These are phyloP conservation scores for Brienomyrus brachyistius DNA, from an alignment of 2,113 vertebrate species.

Conservation along the genomic window DNA sequence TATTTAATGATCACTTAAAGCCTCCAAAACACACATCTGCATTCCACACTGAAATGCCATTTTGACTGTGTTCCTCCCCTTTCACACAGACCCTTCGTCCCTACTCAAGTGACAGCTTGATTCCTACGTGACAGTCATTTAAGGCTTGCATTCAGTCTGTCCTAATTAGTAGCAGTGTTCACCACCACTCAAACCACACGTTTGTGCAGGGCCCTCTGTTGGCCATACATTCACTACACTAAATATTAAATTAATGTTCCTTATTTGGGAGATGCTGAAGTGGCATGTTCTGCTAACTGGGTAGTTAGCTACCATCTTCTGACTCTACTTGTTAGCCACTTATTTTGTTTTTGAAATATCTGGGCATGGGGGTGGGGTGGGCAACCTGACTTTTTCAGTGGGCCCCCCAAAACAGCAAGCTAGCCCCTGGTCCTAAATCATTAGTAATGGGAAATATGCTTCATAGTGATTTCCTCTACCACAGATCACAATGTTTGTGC, in stretches of 20 bases:
- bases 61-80: background rate
- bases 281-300: too few species aligned
- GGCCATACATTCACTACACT: background rate
- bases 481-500: background rate
- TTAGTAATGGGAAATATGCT: background rate
- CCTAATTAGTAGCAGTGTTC: background rate
- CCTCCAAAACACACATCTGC: background rate
- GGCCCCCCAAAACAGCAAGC: background rate
- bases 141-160: background rate
- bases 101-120: background rate
- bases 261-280: too few species aligned
- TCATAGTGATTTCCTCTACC: background rate
- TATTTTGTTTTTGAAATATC: too few species aligned
- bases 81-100: background rate
- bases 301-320: background rate
- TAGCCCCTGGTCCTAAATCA: background rate
- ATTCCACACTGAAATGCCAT: background rate
- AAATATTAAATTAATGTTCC: background rate
- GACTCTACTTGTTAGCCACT: too few species aligned
- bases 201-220: background rate
- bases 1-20: background rate
- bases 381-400: background rate
- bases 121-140: background rate
- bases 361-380: too few species aligned
- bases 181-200: background rate